These are phyloP conservation scores for Thaumetopoea pityocampa DNA, from an alignment of 1,140 invertebrate genomes.

Conservation along the genomic window DNA sequence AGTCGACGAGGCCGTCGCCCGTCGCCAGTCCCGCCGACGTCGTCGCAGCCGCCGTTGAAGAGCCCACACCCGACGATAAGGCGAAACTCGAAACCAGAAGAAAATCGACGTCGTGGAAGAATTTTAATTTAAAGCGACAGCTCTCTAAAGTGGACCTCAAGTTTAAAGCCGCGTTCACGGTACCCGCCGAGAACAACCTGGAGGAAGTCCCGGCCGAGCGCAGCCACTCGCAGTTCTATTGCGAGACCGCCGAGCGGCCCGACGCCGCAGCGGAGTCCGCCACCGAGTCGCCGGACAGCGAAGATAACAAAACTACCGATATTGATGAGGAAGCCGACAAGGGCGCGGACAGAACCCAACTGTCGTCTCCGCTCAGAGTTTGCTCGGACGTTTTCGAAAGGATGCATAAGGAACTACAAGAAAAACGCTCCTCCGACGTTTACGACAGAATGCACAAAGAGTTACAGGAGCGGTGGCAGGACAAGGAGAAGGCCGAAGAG, in stretches of 20 bases:
- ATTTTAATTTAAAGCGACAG: conserved; percentile 87
- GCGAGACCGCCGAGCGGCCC: conserved; percentile 50
- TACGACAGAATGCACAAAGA: conserved; percentile 67
- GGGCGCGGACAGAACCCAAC: conserved; percentile 26
- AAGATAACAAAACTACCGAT: conserved; percentile 29
- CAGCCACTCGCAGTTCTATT: conserved; percentile 70
- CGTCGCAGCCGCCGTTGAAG: conserved; percentile 37
- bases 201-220: conserved; percentile 37
- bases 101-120: conserved; percentile 82
- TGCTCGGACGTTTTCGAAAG: conserved; percentile 54
- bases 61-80: conserved; percentile 39
- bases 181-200: conserved; percentile 56
- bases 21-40: conserved; percentile 34
- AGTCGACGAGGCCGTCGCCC: conserved; percentile 33
- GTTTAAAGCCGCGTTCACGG: conserved; percentile 81
- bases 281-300: conserved; percentile 33
- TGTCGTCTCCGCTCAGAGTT: conserved; percentile 40
- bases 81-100: conserved; percentile 57
- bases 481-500: conserved; percentile 33
- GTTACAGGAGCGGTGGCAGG: conserved; percentile 58
- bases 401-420: conserved; percentile 54
- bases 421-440: conserved; percentile 42
- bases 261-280: conserved; percentile 24
- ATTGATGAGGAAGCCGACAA: conserved; percentile 25
- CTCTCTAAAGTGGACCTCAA: conserved; percentile 88